Base-by-base conservation (phyloP, 1,140 invertebrate species). In the Daktulosphaira vitifoliae region DNA sequence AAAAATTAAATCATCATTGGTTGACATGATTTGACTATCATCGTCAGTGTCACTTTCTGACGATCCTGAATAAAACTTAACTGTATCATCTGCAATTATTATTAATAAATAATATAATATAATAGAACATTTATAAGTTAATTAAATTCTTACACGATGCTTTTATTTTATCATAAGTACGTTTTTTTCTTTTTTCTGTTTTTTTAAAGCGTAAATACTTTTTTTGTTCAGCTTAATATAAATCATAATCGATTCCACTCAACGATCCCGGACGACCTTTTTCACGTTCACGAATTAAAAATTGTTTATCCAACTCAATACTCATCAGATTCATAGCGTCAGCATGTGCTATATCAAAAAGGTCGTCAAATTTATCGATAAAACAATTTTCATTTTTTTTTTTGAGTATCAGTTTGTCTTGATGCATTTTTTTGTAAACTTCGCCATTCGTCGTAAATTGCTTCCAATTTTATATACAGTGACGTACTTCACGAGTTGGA, bases 281-380 rank as follows among this genome's bases (percentile, higher is more conserved):
- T 59, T 70, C 18, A 26, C 69, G 13, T 54, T 70, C 68, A 48
- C 33, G 22, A 37, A 53, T 39, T 48, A 70, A 65, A 38, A 69
- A 70, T 18, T 56, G 9, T 51, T 62, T 70, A 48, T 70, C 69
- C 53, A 68, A 51, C 59, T 64, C 33, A 22, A 54, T 49, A 52
- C 16, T 49, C 3, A 70, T 70, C 52, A 67, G 15, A 11, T 68
- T 48, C 6, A 69, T 20, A 67, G 69, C 65, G 66, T 72, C 64
- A 33, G 65, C 59, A 56, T 72, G 68, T 38, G 69, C 65, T 46
- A 72, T 70, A 59, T 71, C 71, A 67, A 72, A 71, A 38, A 72
- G 68, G 38, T 71, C 66, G n/a, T 71, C 42, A 15, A 70, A 42
- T 18, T 52, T 68, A 49, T 66, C 26, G 26, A 52, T 3, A 67